A percentile compares a stretch with the other conserved stretches of the same genome.
Conservation (phyloP, 2,797 vertebrate genomes). For the Bryconaethiops microstoma region DNA sequence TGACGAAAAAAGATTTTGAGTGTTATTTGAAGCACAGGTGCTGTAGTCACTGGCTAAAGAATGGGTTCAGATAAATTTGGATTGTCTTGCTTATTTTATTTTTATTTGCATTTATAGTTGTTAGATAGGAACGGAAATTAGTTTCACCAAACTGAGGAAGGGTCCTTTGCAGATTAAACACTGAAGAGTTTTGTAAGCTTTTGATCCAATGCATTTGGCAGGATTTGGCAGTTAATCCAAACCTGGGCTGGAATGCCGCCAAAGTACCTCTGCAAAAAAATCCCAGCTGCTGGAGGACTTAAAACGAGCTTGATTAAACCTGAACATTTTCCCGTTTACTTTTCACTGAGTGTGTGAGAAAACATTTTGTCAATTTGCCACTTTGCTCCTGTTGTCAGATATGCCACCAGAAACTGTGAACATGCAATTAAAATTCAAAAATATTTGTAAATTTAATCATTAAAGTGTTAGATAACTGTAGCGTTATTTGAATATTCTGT, state of each 20-base stretch:
- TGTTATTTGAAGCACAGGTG: background rate
- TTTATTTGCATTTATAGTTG: background rate
- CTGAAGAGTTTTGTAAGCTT: conserved; percentile 19
- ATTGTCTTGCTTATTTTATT: background rate
- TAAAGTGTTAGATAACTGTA: no score
- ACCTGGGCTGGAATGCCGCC: conserved; percentile 7
- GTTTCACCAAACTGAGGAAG: conserved; percentile 3
- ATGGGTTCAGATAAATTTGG: background rate
- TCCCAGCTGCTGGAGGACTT: conserved; percentile 11
- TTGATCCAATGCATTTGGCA: conserved; percentile 22
- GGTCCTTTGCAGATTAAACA: conserved; percentile 12
- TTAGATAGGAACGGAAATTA: background rate
- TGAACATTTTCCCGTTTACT: background rate
- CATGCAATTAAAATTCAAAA: no score
- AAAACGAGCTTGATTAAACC: background rate
- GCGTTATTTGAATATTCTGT: no score
- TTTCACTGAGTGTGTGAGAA: background rate
- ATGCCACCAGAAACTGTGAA: no score
- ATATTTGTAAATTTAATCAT: no score
- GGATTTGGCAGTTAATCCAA: conserved; percentile 24
- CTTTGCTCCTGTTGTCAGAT: no score
- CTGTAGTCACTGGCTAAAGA: no score
- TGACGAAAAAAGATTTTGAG: background rate
- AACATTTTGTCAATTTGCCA: no score
- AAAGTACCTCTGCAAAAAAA: conserved; percentile 1